Base-by-base conservation (phyloP, 2,113 vertebrate species). In the Tapirus terrestris region DNA sequence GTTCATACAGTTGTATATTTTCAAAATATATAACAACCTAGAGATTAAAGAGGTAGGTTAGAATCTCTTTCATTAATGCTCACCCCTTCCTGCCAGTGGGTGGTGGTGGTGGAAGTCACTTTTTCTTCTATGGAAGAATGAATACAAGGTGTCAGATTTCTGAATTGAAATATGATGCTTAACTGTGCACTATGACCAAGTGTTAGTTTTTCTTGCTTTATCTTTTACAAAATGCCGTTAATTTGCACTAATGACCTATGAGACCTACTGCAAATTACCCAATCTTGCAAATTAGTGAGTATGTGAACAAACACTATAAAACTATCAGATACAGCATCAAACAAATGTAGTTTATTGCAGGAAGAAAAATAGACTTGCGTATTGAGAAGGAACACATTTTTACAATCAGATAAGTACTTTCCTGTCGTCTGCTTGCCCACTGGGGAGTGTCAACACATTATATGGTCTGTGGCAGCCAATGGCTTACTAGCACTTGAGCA, bases 211-310 rank as follows among this genome's bases (percentile, higher is more conserved):
- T 96, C 97, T 98, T 94, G 95, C 96, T 98, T 96, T 96, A 96
- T 97, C 96, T 94, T 97, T 81, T 97, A 82, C 95, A 89, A 97
- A 97, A 96, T 73, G 91, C 95, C 95, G 94, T 97, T 98, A 96
- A 97, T 98, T 98, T 98, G 92, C 63, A 85, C 94, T 98, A 98
- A 98, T 98, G 97, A 98, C 97, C 97, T 98, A 48, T 95, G 97
- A 98, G 97, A 97, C 97, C 97, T 94, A 94, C 86, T 97, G 96
- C 92, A 98, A 98, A 98, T 97, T 97, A 98, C 92, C 97, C 97
- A 98, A 20, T 98, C 97, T 98, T 96, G 94, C 98, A 98, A 97
- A 98, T 98, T 97, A 98, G 97, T 96, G 95, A 92, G 91, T 94
- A 67, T 98, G 94, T 98, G 97, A 96, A 95, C 95, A 98, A 96